phyloP scores from a whole-genome alignment of 2,797 vertebrate genomes.

The Cygnus olor region DNA sequence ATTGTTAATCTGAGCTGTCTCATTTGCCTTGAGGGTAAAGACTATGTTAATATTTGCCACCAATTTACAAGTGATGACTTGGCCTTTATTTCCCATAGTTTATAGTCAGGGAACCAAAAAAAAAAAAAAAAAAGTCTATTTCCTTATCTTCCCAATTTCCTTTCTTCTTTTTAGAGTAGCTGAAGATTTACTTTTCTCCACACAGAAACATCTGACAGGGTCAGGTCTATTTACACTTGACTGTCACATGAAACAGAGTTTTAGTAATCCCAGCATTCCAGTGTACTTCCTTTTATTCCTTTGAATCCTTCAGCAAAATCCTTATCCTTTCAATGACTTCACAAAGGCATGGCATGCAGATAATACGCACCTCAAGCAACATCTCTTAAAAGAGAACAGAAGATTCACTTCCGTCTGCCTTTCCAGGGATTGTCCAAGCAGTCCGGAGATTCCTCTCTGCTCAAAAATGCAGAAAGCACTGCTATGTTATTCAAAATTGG shows the following conservation, averaged over 20 bases:
- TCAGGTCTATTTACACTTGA: background rate
- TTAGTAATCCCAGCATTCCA: background rate
- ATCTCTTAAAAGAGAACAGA: background rate
- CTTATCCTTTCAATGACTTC: background rate
- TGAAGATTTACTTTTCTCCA: background rate
- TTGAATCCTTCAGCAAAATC: background rate
- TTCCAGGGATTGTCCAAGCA: background rate
- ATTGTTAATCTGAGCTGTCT: background rate
- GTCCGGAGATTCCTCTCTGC: background rate
- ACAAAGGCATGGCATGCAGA: background rate
- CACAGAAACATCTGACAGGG: background rate
- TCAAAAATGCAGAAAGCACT: background rate
- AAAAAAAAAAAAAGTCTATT: background rate
- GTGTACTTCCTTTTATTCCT: background rate
- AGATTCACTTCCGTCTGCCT: background rate
- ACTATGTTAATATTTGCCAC: background rate
- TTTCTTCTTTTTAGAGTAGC: background rate
- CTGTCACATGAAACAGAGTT: background rate
- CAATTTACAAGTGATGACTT: background rate
- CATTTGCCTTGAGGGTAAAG: slow-evolving; percentile 14
- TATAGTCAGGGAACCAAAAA: background rate
- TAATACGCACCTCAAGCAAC: background rate
- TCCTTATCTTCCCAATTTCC: background rate
- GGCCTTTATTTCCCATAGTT: background rate
- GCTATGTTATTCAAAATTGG: background rate